Conservation (phyloP, 2,888 invertebrate genomes). For the Coelopa pilipes region DNA sequence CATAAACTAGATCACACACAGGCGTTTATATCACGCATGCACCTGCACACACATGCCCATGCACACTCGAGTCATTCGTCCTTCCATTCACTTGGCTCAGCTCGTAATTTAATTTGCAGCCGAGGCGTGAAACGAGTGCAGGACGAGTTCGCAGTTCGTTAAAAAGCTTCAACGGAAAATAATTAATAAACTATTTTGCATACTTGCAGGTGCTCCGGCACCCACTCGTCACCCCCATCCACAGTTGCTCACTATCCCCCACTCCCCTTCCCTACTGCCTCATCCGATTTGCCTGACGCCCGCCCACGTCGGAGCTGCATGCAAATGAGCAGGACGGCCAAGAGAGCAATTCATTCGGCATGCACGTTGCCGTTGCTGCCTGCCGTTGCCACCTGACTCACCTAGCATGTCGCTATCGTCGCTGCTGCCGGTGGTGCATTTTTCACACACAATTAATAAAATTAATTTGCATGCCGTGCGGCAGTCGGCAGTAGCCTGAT, state of each 20-base stretch:
- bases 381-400: not conserved
- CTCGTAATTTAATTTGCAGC: constrained; percentile 10
- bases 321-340: not conserved
- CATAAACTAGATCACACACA: no score
- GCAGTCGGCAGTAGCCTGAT: no score
- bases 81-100: not conserved
- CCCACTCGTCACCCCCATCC: not conserved
- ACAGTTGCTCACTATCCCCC: not conserved
- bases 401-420: not conserved
- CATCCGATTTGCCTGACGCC: not conserved
- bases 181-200: constrained; percentile 23
- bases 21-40: not conserved
- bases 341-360: not conserved
- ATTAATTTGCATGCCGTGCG: constrained; percentile 4
- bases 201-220: not conserved
- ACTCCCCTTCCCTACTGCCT: not conserved
- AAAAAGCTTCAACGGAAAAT: constrained; percentile 16
- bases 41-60: not conserved
- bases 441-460: constrained; percentile 22
- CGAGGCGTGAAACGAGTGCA: constrained; percentile 1
- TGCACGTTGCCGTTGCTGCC: not conserved
- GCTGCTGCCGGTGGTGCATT: not conserved
- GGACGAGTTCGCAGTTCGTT: not conserved
- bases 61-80: not conserved
- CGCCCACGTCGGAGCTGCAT: not conserved